Evolutionary conservation across 1,140 invertebrate species (phyloP), one percentile per base, ranked within the genome.

Genomic region (Popillia japonica): DNA sequence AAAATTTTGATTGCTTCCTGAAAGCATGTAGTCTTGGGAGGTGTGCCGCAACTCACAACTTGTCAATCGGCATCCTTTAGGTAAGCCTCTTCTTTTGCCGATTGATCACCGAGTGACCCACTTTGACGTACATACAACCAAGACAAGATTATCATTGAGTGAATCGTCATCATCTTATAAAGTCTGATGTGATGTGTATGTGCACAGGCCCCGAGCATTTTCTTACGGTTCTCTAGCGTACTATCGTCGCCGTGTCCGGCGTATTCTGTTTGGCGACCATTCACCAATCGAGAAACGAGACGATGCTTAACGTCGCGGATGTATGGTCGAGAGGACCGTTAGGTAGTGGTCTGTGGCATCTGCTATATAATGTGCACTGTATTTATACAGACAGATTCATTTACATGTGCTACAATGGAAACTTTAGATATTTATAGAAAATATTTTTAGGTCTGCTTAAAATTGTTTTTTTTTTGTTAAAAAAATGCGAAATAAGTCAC

Each of bases 91-190:
- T 55, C 48, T 34, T 34, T 17, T 55, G 48, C 48, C 14, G 17
- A 55, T 55, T 55, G 48, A 55, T 55, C 48, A n/a, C 48, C 48
- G 48, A 55, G 48, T 55, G 48, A 55, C 48, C 48, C 17, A 55
- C 48, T 55, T 55, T 55, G 17, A n/a, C 4, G 4, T 4, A 34
- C 27, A 34, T 55, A 55, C 17, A 55, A 17, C 48, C 48, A 55
- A 55, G 48, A 17, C 48, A 17, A 34, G 27, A 34, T 34, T 34
- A 34, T 34, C 27, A 34, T 34, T 34, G 27, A 34, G 27, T 34
- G 27, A 2, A 34, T 55, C 48, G 48, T n/a, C 48, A 55, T 55
- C 48, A 17, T 55, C 48, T 17, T 55, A 1, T 55, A 17, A 17
- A 17, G 48, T 55, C 14, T 17, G 17, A 17, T 17, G 48, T 55